Evolutionary conservation across 2,888 invertebrate genomes (phyloP), one percentile per base, ranked within the genome.

Genomic region (Amblyteles armatorius): DNA sequence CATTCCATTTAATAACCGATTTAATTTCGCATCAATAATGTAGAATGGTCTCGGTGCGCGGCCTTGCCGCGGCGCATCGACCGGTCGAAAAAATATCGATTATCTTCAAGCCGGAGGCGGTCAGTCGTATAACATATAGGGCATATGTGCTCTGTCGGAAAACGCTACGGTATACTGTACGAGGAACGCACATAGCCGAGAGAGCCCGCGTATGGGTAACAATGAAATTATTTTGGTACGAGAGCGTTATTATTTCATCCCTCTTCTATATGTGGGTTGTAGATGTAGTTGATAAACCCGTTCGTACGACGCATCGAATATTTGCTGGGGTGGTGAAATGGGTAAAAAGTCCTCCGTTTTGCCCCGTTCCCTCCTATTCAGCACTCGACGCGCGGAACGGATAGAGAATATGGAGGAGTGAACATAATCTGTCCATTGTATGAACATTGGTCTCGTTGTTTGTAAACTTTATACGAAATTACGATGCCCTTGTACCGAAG

Each of bases 31-130:
- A 91, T 92, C 88, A 91, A 92, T 92, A 92, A 92, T 92, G 90
- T 86, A 92, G 86, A 91, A 91, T 91, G 92, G 91, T 92, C 92
- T 90, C 88, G 89, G 88, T 88, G 86, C 89, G 92, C 89, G 92
- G 91, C 92, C 92, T 92, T 92, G 92, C 89, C 85, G 85, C 82
- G 87, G 83, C 87, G 89, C 91, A 92, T 92, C 91, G 92, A 92
- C 86, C 91, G 87, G 84, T 74, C 76, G 55, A 87, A 83, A 44
- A 67, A 88, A 91, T 92, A 92, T 92, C 90, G 92, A 92, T 91
- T 91, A 84, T 81, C 86, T 79, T 86, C 82, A 69, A 52, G 72
- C 86, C 33, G 11, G 80, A 80, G 80, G 72, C 72, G 79, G 65
- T 79, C 82, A 82, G 63, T 79, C 55, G 63, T 83, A 40, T 33